Evolutionary conservation across 2,113 vertebrate species (phyloP), one percentile per base, ranked within the genome.

Genomic region (Misgurnus mizolepis): DNA sequence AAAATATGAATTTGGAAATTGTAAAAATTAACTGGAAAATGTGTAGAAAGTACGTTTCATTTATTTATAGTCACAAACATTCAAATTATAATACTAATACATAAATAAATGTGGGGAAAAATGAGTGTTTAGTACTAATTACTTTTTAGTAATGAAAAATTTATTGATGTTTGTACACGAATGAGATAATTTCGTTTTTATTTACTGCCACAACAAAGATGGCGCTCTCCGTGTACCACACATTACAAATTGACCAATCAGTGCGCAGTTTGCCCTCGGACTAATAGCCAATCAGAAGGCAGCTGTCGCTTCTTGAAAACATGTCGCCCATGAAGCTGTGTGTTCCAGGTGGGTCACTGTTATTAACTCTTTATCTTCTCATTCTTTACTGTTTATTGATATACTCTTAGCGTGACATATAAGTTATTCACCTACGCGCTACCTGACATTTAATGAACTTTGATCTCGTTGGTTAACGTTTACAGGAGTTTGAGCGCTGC

Each of bases 291-390:
- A 93, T 92, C 82, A 47, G 22, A 53, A 15, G 0, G 1, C 8
- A 0, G 0, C 1, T 50, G 68, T 22, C 39, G 86, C 88, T 90
- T 86, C 87, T 90, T 86, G 85, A 85, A 90, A 93, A 92, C 89
- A 94, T 93, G 92, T 93, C 93, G 87, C 92, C 92, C 80, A 90
- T 90, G 90, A 93, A 91, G 90, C 89, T 94, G 90, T 93, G 92
- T 91, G 91, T 93, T 90, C 93, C 93, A 85, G 93, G 93, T 93
- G 75, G 85, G 92, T 85, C 40, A 15, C n/a, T 8, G 58, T 12
- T 49, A 14, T 34, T 43, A 12, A 34, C n/a, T 10, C 5, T 1
- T n/a, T n/a, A 0, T 12, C 22, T 67, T 14, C 18, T 9, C 6
- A 4, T 66, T 18, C 0, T 4, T 11, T 41, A 4, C 12, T 14